Conservation (phyloP, 2,888 invertebrate species). For the Standfussiana lucernea region DNA sequence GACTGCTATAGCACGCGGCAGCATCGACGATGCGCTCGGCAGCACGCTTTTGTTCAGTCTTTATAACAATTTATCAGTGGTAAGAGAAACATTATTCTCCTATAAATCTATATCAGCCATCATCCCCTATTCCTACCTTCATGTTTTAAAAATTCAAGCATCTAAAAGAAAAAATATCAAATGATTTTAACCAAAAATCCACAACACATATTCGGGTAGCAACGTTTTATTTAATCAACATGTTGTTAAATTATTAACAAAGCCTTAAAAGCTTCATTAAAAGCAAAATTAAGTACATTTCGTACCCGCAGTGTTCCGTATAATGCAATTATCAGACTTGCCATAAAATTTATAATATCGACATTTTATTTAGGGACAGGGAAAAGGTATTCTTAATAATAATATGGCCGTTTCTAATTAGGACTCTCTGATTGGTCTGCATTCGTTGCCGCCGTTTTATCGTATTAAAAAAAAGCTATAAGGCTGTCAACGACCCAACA, state of each 20-base stretch:
- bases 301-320: slow-evolving; percentile 7
- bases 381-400: slow-evolving; percentile 30
- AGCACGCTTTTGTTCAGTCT: no score
- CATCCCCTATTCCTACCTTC: no score
- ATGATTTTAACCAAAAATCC: neutral
- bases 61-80: no score
- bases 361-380: slow-evolving; percentile 18
- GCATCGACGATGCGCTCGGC: no score
- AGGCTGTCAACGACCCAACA: slow-evolving; percentile 39
- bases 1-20: no score
- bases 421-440: slow-evolving; percentile 3
- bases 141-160: neutral
- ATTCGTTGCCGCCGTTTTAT: slow-evolving; percentile 7
- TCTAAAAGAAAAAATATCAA: neutral
- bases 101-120: neutral
- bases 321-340: slow-evolving; percentile 34
- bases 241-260: slow-evolving; percentile 31
- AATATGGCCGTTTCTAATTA: slow-evolving; percentile 38
- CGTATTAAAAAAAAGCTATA: slow-evolving; percentile 2
- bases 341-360: slow-evolving; percentile 43
- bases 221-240: slow-evolving; percentile 29
- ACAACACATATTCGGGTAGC: slow-evolving; percentile 1
- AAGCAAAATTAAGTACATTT: slow-evolving; percentile 43
- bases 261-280: slow-evolving; percentile 30
- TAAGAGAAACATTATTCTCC: neutral